A percentile compares a stretch with the other conserved stretches of the same genome.
Evolutionary conservation across 1,140 invertebrate genomes (phyloP).

Genomic region (Asbolus verrucosus): DNA sequence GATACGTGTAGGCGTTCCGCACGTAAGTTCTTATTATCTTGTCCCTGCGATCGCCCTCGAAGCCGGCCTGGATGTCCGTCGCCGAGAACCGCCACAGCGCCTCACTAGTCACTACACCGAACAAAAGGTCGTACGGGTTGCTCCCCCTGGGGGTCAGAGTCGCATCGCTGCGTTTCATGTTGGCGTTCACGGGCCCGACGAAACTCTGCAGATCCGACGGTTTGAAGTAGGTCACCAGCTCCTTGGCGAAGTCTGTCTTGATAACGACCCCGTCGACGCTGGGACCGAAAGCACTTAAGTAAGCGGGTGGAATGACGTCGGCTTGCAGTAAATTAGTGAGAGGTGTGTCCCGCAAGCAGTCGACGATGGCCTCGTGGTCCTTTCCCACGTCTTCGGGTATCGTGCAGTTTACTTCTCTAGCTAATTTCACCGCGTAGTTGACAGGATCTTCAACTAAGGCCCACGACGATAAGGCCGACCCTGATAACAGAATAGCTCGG

Average conservation of each 20-base stretch:
- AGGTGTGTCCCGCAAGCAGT: conserved; percentile 82
- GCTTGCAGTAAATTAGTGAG: conserved; percentile 82
- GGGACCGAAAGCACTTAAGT: conserved; percentile 86
- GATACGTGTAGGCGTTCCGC: conserved; percentile 93
- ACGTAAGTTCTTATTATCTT: conserved; percentile 94
- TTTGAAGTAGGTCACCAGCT: conserved; percentile 77
- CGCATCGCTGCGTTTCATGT: conserved; percentile 72
- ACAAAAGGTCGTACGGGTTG: conserved; percentile 81
- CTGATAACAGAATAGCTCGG: conserved; percentile 89
- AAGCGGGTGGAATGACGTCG: conserved; percentile 85
- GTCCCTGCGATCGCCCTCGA: conserved; percentile 89
- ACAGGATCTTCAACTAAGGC: conserved; percentile 90
- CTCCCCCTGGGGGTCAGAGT: conserved; percentile 61
- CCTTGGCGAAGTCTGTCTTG: conserved; percentile 81
- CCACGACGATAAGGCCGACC: conserved; percentile 94
- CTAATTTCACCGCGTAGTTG: conserved; percentile 85
- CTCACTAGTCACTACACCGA: conserved; percentile 87
- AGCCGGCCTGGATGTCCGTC: conserved; percentile 87
- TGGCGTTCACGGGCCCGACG: conserved; percentile 70
- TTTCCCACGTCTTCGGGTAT: conserved; percentile 81
- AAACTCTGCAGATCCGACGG: conserved; percentile 76
- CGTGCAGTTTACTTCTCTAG: conserved; percentile 87
- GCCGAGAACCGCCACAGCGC: conserved; percentile 85
- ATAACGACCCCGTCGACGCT: conserved; percentile 90
- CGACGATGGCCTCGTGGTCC: conserved; percentile 84